Conservation (phyloP, 2,113 vertebrate species). For the Jaculus jaculus region DNA sequence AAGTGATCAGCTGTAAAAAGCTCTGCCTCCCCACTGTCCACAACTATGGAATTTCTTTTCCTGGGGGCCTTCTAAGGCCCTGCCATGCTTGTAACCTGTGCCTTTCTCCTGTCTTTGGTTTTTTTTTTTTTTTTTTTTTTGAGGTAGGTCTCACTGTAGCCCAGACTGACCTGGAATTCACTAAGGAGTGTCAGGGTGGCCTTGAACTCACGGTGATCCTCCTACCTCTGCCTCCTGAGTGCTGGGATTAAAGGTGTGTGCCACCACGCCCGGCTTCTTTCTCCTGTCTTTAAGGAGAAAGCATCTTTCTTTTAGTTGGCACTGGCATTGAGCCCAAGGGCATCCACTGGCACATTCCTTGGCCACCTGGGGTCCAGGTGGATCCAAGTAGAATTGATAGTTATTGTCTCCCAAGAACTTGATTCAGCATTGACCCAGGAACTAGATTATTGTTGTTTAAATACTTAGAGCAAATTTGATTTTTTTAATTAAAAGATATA, state of each 20-base stretch:
- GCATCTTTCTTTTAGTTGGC: neutral
- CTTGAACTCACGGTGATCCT: no score
- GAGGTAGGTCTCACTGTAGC: no score
- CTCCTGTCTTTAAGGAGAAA: conserved; percentile 36
- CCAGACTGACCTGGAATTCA: no score
- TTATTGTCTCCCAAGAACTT: neutral
- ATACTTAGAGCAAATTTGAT: conserved; percentile 24
- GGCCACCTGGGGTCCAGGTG: neutral
- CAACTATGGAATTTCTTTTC: conserved; percentile 26
- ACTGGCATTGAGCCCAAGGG: neutral
- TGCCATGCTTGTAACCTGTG: neutral
- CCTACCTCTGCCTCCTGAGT: no score
- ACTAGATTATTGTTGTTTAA: conserved; percentile 29
- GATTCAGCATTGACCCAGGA: neutral
- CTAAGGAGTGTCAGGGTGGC: no score
- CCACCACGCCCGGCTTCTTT: no score
- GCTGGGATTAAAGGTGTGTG: no score
- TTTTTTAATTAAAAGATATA: no score
- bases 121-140: no score
- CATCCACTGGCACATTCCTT: neutral
- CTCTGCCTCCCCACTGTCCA: conserved; percentile 1
- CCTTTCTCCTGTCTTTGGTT: no score
- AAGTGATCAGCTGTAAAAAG: neutral
- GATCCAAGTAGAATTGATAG: neutral
- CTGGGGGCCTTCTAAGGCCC: neutral